Evolutionary conservation across 2,888 invertebrate genomes (phyloP).

Genomic region (Candidula unifasciata): DNA sequence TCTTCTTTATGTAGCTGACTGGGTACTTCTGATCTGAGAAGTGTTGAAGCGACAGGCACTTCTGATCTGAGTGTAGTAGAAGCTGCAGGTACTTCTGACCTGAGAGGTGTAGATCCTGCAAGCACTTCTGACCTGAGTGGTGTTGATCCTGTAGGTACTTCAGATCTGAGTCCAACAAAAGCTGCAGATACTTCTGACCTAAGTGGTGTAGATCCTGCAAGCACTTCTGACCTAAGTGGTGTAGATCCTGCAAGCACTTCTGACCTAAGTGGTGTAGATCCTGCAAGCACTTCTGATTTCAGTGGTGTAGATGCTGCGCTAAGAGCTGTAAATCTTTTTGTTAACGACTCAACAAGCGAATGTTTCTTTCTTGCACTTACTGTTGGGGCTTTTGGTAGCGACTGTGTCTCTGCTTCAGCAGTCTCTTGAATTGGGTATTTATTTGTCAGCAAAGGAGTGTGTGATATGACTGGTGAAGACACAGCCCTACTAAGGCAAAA

Average conservation of each 20-base stretch:
- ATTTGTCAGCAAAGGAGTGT: neutral
- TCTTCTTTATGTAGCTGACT: neutral
- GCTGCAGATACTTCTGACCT: no score
- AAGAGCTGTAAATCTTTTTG: conserved; percentile 33
- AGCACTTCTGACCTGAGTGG: no score
- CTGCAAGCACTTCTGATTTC: neutral
- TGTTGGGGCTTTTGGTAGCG: neutral
- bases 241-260: no score
- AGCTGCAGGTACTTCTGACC: no score
- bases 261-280: neutral
- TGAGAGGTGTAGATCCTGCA: no score
- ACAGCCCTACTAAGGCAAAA: neutral
- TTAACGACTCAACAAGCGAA: conserved; percentile 17
- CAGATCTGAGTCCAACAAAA: no score
- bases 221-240: no score
- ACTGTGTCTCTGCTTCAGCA: neutral
- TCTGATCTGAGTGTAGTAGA: no score
- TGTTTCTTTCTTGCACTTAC: neutral
- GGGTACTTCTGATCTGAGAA: neutral
- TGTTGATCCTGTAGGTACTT: no score
- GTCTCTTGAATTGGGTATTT: neutral
- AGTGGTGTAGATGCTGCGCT: conserved; percentile 9
- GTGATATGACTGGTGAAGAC: neutral
- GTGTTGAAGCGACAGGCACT: no score
- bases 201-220: no score